These are phyloP conservation scores for Agapornis roseicollis DNA, from an alignment of 2,113 vertebrate species.

Conservation along the genomic window DNA sequence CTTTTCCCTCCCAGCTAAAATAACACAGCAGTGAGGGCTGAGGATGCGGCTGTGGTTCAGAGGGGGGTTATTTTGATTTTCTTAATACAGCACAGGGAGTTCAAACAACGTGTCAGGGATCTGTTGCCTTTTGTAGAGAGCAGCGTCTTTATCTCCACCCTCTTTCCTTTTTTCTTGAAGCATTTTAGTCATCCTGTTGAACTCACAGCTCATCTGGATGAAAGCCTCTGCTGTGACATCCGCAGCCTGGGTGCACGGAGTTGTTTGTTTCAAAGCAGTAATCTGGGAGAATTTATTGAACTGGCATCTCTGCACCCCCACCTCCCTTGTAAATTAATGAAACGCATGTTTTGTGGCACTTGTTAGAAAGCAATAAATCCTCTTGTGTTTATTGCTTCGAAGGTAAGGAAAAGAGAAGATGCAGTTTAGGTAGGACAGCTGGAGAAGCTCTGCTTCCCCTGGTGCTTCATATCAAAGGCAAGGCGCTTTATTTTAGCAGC, in stretches of 20 bases:
- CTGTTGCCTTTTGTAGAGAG: constrained; percentile 13
- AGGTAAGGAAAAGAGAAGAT: not conserved
- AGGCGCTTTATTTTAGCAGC: not conserved
- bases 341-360: constrained; percentile 48
- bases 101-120: constrained; percentile 34
- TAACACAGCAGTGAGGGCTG: not conserved
- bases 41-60: constrained; percentile 55
- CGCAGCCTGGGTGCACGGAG: not conserved
- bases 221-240: constrained; percentile 61
- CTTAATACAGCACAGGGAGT: constrained; percentile 50
- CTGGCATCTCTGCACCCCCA: not conserved
- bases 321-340: constrained; percentile 11
- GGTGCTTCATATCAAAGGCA: not conserved
- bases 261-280: constrained; percentile 54
- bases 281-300: constrained; percentile 55
- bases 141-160: not conserved
- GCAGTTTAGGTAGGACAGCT: not conserved
- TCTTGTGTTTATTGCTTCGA: not conserved
- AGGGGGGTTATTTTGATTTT: constrained; percentile 44
- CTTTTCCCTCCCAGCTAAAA: not conserved
- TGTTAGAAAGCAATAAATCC: constrained; percentile 59
- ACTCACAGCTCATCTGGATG: constrained; percentile 52
- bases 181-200: constrained; percentile 38
- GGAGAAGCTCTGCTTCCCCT: not conserved
- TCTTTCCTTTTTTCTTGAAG: constrained; percentile 23